Percentiles rank a stretch among this genome's conserved stretches.
phyloP scores from a whole-genome alignment of 2,113 vertebrate genomes.

The Pteronura brasiliensis region DNA sequence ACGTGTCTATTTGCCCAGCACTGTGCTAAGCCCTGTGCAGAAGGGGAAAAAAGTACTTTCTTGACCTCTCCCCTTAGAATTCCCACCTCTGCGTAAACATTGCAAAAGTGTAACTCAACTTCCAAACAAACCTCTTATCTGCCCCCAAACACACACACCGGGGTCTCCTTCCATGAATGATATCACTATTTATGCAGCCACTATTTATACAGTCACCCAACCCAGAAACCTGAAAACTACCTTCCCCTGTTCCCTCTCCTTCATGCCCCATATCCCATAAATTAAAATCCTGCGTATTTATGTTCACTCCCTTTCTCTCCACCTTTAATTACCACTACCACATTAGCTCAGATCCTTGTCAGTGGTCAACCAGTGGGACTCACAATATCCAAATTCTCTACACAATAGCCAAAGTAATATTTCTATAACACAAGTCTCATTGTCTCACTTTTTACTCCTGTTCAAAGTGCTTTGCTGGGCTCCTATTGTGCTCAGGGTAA shows the following conservation, averaged over 20 bases:
- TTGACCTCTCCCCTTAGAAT: background rate
- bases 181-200: background rate
- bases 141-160: no score
- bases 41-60: background rate
- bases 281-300: background rate
- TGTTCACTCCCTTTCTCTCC: background rate
- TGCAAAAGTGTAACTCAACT: background rate
- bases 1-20: background rate
- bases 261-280: no score
- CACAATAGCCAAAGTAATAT: background rate
- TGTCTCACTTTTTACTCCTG: background rate
- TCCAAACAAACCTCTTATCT: background rate
- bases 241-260: background rate
- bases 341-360: background rate
- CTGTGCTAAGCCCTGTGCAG: background rate
- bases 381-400: background rate
- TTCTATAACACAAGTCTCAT: background rate
- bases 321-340: background rate
- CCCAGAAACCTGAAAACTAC: background rate
- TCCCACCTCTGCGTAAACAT: background rate
- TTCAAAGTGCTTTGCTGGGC: background rate
- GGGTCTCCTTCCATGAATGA: background rate
- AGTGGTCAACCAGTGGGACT: background rate
- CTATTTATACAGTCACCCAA: background rate
- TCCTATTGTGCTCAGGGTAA: background rate